Evolutionary conservation across 2,888 invertebrate genomes (phyloP).

Genomic region (Cylloceria caligata): DNA sequence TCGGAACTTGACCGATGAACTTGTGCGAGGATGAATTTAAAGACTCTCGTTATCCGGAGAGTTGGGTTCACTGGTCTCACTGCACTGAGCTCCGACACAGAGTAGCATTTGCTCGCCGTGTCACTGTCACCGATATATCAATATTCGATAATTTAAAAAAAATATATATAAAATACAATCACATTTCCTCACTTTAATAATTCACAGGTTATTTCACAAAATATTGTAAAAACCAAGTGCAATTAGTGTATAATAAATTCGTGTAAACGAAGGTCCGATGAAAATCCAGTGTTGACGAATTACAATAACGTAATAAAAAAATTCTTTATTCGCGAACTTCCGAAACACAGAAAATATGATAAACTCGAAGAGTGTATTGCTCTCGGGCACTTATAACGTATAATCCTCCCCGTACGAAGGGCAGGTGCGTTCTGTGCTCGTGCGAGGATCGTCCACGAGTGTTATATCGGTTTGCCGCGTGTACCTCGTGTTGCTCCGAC

Average conservation of each 20-base stretch:
- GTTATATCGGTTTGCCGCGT: slow-evolving; percentile 68
- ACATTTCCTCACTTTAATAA: slow-evolving; percentile 5
- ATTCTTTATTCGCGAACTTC: slow-evolving; percentile 7
- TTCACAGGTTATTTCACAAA: slow-evolving; percentile 19
- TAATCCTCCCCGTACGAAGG: slow-evolving; percentile 70
- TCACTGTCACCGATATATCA: slow-evolving; percentile 48
- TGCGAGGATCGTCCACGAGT: slow-evolving; percentile 68
- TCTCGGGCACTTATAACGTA: neutral
- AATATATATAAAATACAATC: no score
- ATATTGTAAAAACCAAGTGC: slow-evolving; percentile 4
- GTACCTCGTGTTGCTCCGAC: slow-evolving; percentile 56
- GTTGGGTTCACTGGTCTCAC: slow-evolving; percentile 55
- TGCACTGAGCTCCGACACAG: slow-evolving; percentile 49
- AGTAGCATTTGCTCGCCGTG: slow-evolving; percentile 55
- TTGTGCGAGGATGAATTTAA: neutral
- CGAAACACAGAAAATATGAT: neutral
- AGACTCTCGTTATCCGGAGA: slow-evolving; percentile 56
- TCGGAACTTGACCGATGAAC: neutral
- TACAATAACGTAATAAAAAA: no score
- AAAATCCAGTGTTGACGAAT: slow-evolving; percentile 28
- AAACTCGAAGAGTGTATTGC: no score
- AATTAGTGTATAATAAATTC: neutral
- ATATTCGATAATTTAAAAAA: slow-evolving; percentile 16
- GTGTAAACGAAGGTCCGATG: neutral
- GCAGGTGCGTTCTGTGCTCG: slow-evolving; percentile 75